Evolutionary conservation across 2,888 invertebrate species (phyloP), one percentile per base, ranked within the genome.

Genomic region (Ectemnius continuus): DNA sequence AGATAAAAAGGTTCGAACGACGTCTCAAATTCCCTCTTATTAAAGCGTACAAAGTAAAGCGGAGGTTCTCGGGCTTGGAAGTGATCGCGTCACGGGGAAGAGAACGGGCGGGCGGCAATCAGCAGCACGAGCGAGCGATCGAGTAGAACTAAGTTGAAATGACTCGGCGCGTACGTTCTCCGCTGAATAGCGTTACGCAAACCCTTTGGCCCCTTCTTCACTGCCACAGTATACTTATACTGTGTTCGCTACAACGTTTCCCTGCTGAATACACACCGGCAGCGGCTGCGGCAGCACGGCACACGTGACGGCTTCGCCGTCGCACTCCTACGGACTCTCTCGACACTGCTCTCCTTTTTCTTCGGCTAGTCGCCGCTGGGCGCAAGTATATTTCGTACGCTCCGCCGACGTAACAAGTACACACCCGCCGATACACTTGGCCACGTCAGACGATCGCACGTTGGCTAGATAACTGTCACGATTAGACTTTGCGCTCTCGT

Each of bases 111-210:
- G n/a, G n/a, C n/a, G n/a, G 36, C 52, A 52, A 52, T 64, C 60
- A 61, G n/a, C 11, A 23, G 8, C 47, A 18, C 59, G 18, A 66
- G 4, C 68, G 52, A 60, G 18, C 28, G 76, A 46, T 52, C 65
- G 68, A 72, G 48, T 67, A 66, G 70, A 72, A 81, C 79, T 79
- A 59, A 67, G 74, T 76, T 14, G n/a, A 14, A 52, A 5, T 14
- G 52, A 52, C 52, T 52, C 16, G 5, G 63, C 52, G 60, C 23
- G 78, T 56, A 59, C 36, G 36, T 36, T 36, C 64, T 61, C 57
- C 56, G 59, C 47, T 73, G 70, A 69, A 71, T 76, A 70, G 61
- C 63, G 72, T 79, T 79, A 75, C 69, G 67, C 74, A 75, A 76
- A 76, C 57, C 69, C 61, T 61, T 52, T 60, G 58, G 58, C 47